Evolutionary conservation across 2,888 invertebrate species (phyloP).

Genomic region (Atherix ibis): DNA sequence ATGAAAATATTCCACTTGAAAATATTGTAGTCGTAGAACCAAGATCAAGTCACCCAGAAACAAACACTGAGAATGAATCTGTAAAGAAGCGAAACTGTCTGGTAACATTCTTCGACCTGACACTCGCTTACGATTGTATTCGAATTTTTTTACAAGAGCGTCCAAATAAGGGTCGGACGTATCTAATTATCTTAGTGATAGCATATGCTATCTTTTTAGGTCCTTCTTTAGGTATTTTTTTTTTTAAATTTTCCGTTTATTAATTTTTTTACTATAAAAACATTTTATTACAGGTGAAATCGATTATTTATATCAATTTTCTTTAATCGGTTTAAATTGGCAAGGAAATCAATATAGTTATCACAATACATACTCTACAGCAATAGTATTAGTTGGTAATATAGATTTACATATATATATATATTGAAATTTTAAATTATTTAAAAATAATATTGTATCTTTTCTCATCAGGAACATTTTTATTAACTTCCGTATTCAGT

Average conservation of each 20-base stretch:
- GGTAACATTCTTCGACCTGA: constrained; percentile 28
- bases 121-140: constrained; percentile 24
- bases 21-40: not conserved
- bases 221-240: constrained; percentile 18
- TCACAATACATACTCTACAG: constrained; percentile 24
- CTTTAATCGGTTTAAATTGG: constrained; percentile 26
- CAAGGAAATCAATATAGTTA: constrained; percentile 27
- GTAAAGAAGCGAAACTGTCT: constrained; percentile 14
- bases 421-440: not conserved
- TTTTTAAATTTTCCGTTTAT: not conserved
- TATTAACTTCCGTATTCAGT: constrained; percentile 29
- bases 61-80: constrained; percentile 1
- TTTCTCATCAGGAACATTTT: constrained; percentile 24
- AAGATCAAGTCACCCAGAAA: not conserved
- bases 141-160: constrained; percentile 25
- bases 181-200: constrained; percentile 21
- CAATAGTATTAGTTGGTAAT: constrained; percentile 20
- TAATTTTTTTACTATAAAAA: not conserved
- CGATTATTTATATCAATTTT: constrained; percentile 28
- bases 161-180: constrained; percentile 21
- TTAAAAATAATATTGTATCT: not conserved
- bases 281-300: constrained; percentile 18
- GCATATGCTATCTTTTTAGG: constrained; percentile 27
- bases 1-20: not conserved
- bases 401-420: not conserved